Evolutionary conservation across 2,888 invertebrate species (phyloP).

Genomic region (Scaptomyza caliginosa): DNA sequence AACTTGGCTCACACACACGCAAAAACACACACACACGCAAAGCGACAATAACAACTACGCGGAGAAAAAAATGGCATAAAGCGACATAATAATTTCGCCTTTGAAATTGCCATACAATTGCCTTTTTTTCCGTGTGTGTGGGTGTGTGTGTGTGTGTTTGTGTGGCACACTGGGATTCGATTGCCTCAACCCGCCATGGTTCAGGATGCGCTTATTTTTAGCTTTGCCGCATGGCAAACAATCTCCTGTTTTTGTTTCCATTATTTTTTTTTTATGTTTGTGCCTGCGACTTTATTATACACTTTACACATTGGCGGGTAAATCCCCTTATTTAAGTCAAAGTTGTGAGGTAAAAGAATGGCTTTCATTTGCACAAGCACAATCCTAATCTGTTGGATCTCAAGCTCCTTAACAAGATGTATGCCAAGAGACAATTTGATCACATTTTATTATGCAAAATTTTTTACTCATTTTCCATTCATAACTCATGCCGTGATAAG

Average conservation of each 20-base stretch:
- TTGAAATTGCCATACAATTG: conserved; percentile 78
- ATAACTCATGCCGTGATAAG: conserved; percentile 2
- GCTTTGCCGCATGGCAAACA: conserved; percentile 52
- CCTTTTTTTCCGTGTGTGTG: conserved; percentile 39
- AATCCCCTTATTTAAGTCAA: neutral
- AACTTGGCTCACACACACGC: conserved; percentile 1
- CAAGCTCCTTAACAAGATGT: neutral
- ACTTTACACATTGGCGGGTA: conserved; percentile 12
- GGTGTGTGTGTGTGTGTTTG: neutral
- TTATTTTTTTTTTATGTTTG: conserved; percentile 28
- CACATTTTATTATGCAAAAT: neutral
- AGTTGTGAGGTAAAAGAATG: neutral
- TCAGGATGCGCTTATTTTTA: conserved; percentile 51
- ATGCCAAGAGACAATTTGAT: neutral
- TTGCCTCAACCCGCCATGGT: conserved; percentile 1
- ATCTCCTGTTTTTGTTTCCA: conserved; percentile 18
- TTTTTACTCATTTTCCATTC: neutral
- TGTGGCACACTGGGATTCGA: conserved; percentile 37
- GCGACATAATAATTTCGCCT: conserved; percentile 77
- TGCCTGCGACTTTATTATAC: conserved; percentile 41
- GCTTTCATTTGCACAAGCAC: neutral
- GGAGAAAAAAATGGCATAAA: conserved; percentile 67
- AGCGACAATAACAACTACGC: conserved; percentile 2
- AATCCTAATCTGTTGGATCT: neutral
- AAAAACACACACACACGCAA: conserved; percentile 9